phyloP scores from a whole-genome alignment of 1,140 invertebrate species.

The Vanessa atalanta region DNA sequence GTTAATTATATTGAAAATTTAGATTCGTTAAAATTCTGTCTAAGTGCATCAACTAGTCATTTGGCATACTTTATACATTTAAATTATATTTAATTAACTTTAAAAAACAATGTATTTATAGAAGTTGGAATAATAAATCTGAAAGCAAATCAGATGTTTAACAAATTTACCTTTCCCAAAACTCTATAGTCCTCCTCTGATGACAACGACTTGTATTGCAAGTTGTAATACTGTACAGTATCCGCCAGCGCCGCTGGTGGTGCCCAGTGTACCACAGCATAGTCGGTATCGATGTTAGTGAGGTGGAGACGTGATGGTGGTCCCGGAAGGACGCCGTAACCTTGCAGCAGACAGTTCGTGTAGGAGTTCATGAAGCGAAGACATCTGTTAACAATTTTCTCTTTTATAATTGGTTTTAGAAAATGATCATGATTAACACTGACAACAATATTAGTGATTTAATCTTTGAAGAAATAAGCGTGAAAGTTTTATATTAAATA shows the following conservation, averaged over 20 bases:
- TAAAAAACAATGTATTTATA: no score
- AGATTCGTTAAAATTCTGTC: no score
- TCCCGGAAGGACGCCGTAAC: slow-evolving; percentile 89
- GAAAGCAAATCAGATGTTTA: background rate
- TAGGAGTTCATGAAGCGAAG: slow-evolving; percentile 90
- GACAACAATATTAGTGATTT: no score
- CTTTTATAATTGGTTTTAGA: no score
- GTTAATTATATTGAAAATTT: no score
- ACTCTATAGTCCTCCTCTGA: slow-evolving; percentile 79
- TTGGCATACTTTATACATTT: no score
- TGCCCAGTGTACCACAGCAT: slow-evolving; percentile 90
- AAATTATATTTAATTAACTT: no score
- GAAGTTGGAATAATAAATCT: background rate
- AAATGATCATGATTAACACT: no score
- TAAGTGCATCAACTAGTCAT: no score
- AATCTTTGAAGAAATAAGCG: no score
- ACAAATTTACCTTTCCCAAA: slow-evolving; percentile 70
- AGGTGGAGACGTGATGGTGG: slow-evolving; percentile 85
- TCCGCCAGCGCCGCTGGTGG: slow-evolving; percentile 85
- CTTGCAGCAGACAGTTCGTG: slow-evolving; percentile 89
- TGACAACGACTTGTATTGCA: slow-evolving; percentile 83
- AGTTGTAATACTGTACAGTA: slow-evolving; percentile 86
- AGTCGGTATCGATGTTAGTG: slow-evolving; percentile 86
- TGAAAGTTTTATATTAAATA: no score
- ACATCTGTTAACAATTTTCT: slow-evolving; percentile 80